Percentiles rank a stretch among this genome's conserved stretches.
phyloP scores from a whole-genome alignment of 1,140 invertebrate genomes.

The Drosophila lacteicornis region DNA sequence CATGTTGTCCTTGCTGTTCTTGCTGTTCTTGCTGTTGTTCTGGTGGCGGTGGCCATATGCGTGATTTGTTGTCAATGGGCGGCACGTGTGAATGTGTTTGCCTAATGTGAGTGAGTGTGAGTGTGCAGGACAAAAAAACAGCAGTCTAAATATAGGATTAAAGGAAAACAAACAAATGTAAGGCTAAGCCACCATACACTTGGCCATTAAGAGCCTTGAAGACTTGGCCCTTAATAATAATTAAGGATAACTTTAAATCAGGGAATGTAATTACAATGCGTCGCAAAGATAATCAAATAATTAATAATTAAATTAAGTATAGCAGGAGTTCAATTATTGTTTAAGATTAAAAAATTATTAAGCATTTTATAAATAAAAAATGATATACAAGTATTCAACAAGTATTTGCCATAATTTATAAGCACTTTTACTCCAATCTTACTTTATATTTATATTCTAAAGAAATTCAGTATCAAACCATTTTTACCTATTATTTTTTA shows the following conservation, averaged over 20 bases:
- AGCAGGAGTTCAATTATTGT: no score
- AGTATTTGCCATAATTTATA: no score
- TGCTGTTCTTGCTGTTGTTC: slow-evolving; percentile 11
- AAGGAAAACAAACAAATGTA: no score
- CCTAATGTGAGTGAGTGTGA: not conserved
- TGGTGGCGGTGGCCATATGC: slow-evolving; percentile 35
- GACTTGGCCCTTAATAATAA: not conserved
- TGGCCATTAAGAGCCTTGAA: not conserved
- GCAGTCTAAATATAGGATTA: not conserved
- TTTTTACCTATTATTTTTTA: not conserved
- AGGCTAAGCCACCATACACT: not conserved
- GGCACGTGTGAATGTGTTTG: slow-evolving; percentile 57
- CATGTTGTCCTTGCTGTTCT: slow-evolving; percentile 17
- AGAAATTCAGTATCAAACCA: no score
- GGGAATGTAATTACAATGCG: no score
- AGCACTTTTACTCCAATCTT: no score
- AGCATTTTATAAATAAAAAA: no score
- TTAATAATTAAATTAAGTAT: no score
- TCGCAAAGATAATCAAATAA: no score
- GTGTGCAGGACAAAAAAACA: slow-evolving; percentile 1
- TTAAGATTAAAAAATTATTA: no score
- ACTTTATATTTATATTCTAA: no score
- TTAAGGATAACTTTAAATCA: not conserved
- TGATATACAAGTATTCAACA: no score
- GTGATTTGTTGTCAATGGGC: slow-evolving; percentile 72